Evolutionary conservation across 1,140 invertebrate species (phyloP).

Genomic region (Drosophila watanabei): DNA sequence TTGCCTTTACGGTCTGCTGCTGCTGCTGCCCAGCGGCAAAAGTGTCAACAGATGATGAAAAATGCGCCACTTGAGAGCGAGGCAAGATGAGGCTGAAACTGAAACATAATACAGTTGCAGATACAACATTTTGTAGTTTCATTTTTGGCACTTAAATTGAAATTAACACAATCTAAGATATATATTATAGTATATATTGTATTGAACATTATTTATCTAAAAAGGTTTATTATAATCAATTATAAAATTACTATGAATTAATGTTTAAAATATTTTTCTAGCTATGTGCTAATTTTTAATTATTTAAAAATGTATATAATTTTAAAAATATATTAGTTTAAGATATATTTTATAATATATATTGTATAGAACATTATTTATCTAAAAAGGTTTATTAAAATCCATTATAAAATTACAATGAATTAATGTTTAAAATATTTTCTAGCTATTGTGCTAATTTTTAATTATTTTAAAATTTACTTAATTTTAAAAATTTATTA

Average conservation of each 20-base stretch:
- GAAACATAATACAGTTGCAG: constrained; percentile 5
- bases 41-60: constrained; percentile 80
- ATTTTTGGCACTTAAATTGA: background rate
- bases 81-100: constrained; percentile 27
- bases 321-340: too few relatives aligned
- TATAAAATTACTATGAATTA: background rate
- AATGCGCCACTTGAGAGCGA: constrained; percentile 76
- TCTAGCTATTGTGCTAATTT: too few relatives aligned
- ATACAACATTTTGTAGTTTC: background rate
- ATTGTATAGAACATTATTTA: too few relatives aligned
- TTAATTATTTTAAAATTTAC: too few relatives aligned
- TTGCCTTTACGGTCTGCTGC: constrained; percentile 37
- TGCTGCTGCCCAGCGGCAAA: constrained; percentile 31
- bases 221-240: background rate
- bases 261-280: too few relatives aligned
- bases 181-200: background rate
- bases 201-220: background rate
- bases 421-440: too few relatives aligned
- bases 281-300: too few relatives aligned
- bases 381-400: too few relatives aligned
- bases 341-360: too few relatives aligned
- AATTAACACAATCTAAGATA: background rate
- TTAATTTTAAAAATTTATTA: too few relatives aligned
- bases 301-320: too few relatives aligned
- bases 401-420: too few relatives aligned